Percentiles rank a stretch among this genome's conserved stretches.
These are phyloP conservation scores for Terebella lapidaria DNA, from an alignment of 2,888 invertebrate species.

Conservation along the genomic window DNA sequence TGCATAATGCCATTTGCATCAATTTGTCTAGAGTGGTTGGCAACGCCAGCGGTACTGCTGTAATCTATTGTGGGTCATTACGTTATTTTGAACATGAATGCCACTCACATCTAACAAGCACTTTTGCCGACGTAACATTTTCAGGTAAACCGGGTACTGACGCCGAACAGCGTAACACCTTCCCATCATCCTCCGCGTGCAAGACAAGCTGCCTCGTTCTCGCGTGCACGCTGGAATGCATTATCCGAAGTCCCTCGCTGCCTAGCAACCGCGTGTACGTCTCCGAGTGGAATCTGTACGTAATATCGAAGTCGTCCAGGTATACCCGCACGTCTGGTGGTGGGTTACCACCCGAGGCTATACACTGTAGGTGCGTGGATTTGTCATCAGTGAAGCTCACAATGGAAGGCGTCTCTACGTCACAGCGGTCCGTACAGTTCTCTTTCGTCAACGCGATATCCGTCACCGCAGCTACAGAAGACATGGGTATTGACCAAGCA, in stretches of 20 bases:
- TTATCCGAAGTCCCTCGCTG: not conserved
- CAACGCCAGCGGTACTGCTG: too few relatives aligned
- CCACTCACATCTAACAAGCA: not conserved
- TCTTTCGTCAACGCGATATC: too few relatives aligned
- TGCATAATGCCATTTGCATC: too few relatives aligned
- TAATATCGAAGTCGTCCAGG: not conserved
- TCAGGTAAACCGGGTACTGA: not conserved
- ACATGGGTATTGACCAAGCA: too few relatives aligned
- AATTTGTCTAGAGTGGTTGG: too few relatives aligned
- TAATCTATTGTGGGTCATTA: too few relatives aligned
- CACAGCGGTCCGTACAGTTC: too few relatives aligned
- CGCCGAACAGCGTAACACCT: not conserved
- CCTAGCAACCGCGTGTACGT: not conserved
- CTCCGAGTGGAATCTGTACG: not conserved
- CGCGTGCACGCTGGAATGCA: not conserved
- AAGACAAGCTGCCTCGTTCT: not conserved
- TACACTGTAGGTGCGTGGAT: not conserved
- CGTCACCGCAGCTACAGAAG: too few relatives aligned
- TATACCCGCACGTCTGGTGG: not conserved
- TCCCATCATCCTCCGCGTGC: not conserved
- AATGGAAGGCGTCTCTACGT: too few relatives aligned
- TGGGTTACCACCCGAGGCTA: not conserved
- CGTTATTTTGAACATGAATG: too few relatives aligned
- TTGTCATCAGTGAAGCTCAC: not conserved
- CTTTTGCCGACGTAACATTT: not conserved